These are phyloP conservation scores for Riparia riparia DNA, from an alignment of 2,113 vertebrate species.

Conservation along the genomic window DNA sequence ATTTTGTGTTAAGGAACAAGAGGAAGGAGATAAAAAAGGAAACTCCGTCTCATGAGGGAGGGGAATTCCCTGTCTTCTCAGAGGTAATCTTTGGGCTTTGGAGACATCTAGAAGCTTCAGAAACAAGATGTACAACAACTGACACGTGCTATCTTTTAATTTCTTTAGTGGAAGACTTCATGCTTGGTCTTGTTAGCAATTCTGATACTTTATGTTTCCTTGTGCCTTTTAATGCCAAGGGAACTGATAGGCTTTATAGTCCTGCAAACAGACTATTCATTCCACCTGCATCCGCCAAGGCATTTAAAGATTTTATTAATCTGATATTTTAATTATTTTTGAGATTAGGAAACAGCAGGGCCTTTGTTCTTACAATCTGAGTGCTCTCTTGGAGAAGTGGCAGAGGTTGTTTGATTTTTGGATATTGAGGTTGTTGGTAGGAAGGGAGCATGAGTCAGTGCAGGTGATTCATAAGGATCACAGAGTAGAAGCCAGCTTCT, in stretches of 20 bases:
- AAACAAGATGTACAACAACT: background rate
- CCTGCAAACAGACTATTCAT: conserved; percentile 59
- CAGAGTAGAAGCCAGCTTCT: background rate
- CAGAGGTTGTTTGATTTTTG: conserved; percentile 39
- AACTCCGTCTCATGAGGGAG: background rate
- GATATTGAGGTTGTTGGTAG: conserved; percentile 51
- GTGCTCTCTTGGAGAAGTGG: conserved; percentile 47
- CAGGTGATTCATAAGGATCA: conserved; percentile 37
- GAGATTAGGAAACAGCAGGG: conserved; percentile 65
- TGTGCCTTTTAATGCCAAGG: conserved; percentile 65
- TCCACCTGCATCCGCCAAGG: conserved; percentile 51
- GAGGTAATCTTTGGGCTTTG: background rate
- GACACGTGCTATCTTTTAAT: background rate
- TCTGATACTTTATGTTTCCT: conserved; percentile 21
- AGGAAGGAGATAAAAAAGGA: background rate
- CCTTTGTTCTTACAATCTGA: conserved; percentile 50
- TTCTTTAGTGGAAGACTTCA: background rate
- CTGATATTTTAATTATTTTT: conserved; percentile 71
- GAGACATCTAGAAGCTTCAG: background rate
- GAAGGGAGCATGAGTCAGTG: conserved; percentile 30
- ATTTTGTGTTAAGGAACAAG: background rate
- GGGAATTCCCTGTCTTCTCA: conserved; percentile 35
- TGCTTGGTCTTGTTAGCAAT: background rate
- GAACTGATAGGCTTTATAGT: conserved; percentile 59
- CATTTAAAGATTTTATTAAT: conserved; percentile 75